Evolutionary conservation across 1,140 invertebrate species (phyloP).

Genomic region (Colletes latitarsis): DNA sequence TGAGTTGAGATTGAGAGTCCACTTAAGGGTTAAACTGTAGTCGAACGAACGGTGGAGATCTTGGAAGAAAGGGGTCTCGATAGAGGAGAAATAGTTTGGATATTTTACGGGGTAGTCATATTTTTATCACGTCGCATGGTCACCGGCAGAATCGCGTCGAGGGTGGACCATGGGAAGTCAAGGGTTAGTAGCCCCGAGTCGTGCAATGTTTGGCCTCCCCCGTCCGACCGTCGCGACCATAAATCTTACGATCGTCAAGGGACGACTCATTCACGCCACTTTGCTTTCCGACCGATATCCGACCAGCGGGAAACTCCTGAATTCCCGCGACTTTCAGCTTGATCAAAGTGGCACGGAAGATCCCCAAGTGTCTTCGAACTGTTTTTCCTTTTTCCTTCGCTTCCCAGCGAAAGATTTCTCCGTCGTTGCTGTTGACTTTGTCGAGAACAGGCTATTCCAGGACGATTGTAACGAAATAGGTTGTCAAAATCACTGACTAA

Average conservation of each 20-base stretch:
- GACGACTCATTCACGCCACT: constrained; percentile 79
- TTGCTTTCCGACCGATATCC: constrained; percentile 74
- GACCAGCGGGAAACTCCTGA: constrained; percentile 49
- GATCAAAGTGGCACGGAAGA: constrained; percentile 15
- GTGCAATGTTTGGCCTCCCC: constrained; percentile 61
- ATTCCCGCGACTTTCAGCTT: constrained; percentile 55
- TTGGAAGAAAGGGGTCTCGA: not conserved
- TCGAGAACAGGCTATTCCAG: not conserved
- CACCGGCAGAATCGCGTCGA: constrained; percentile 28
- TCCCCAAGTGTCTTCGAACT: constrained; percentile 9
- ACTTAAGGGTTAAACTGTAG: too few species aligned
- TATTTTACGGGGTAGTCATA: constrained; percentile 50
- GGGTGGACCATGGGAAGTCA: constrained; percentile 70
- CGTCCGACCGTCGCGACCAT: constrained; percentile 70
- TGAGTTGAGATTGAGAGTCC: too few species aligned
- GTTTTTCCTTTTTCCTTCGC: not conserved
- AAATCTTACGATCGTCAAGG: constrained; percentile 80
- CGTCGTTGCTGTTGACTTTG: not conserved
- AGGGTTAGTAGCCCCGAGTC: constrained; percentile 71
- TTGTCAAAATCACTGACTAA: too few species aligned
- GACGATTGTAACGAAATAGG: too few species aligned
- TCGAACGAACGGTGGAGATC: too few species aligned
- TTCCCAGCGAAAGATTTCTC: not conserved
- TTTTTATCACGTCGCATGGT: constrained; percentile 51
- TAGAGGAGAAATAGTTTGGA: not conserved